These are phyloP conservation scores for Orchesellides sinensis DNA, from an alignment of 2,888 invertebrate species.

Conservation along the genomic window DNA sequence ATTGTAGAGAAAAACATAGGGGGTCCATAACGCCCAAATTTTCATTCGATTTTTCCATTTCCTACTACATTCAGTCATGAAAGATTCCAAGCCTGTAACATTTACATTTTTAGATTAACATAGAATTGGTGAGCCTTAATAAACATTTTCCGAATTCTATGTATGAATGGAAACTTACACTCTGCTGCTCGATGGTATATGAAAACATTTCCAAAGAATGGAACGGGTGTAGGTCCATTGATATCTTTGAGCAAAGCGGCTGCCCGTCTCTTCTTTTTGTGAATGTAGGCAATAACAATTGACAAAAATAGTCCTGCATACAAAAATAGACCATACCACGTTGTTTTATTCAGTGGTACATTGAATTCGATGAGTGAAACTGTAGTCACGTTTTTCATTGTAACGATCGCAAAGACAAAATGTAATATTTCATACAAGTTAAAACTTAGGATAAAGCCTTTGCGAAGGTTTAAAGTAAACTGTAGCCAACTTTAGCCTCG, in stretches of 20 bases:
- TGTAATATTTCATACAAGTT: neutral
- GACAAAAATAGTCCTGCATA: neutral
- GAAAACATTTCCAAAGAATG: constrained; percentile 14
- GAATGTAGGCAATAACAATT: neutral
- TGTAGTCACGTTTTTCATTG: neutral
- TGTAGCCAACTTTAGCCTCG: neutral
- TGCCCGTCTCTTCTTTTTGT: neutral
- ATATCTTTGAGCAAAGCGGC: neutral
- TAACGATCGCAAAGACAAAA: neutral
- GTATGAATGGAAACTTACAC: neutral
- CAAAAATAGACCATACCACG: neutral
- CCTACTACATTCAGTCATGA: neutral
- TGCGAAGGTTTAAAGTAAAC: neutral
- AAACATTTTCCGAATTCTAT: neutral
- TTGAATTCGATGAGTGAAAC: neutral
- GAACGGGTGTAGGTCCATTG: neutral
- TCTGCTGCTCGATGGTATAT: constrained; percentile 6
- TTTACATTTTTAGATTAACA: neutral
- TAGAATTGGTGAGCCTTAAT: neutral
- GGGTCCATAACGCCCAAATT: constrained; percentile 19
- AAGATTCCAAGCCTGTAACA: constrained; percentile 1
- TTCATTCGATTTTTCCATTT: constrained; percentile 5
- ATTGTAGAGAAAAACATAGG: constrained; percentile 8
- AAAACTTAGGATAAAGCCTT: neutral
- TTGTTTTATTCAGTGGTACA: neutral